Evolutionary conservation across 2,113 vertebrate species (phyloP).

Genomic region (Hylia prasina): DNA sequence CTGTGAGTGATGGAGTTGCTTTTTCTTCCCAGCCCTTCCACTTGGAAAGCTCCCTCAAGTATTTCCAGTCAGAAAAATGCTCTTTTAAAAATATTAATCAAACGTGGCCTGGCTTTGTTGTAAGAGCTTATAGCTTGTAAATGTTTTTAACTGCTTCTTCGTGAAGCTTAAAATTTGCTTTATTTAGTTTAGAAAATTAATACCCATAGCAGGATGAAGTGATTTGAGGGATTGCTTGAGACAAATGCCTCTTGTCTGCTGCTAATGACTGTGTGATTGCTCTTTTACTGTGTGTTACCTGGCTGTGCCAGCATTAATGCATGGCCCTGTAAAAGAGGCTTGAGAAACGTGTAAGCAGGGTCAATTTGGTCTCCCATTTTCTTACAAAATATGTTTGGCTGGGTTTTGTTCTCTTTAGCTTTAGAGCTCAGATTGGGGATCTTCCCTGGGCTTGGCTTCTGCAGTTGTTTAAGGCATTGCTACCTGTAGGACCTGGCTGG

Average conservation of each 20-base stretch:
- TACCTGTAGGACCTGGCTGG: neutral
- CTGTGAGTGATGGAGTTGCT: neutral
- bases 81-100: neutral
- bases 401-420: neutral
- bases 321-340: neutral
- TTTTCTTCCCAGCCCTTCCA: neutral
- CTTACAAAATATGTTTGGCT: neutral
- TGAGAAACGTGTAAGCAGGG: neutral
- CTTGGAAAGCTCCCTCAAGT: neutral
- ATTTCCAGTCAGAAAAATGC: neutral
- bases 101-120: neutral
- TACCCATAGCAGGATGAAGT: neutral
- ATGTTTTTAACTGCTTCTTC: slow-evolving; percentile 9
- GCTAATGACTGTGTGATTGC: neutral
- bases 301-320: neutral
- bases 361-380: neutral
- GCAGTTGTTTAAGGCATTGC: neutral
- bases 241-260: neutral
- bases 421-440: neutral
- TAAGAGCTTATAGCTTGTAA: neutral
- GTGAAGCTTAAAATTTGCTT: neutral
- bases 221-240: neutral
- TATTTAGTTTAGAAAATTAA: neutral
- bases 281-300: neutral
- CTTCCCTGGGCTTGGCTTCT: neutral